Percentiles rank a stretch among this genome's conserved stretches.
Conservation (phyloP, 1,140 invertebrate species). For the Physella acuta region DNA sequence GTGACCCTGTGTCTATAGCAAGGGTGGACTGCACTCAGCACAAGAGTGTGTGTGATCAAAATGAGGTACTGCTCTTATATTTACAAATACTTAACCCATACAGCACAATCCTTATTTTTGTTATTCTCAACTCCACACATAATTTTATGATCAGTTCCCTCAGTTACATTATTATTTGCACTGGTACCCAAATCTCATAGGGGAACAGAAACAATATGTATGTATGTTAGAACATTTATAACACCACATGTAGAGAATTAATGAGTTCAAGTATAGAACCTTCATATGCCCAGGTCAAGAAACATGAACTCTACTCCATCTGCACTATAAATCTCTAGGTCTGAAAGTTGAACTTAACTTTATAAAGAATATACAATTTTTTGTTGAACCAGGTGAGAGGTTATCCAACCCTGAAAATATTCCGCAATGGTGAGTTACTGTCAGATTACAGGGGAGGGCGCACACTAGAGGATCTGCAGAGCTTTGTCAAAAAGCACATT, state of each 20-base stretch:
- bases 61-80: too few species aligned
- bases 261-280: not conserved
- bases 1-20: constrained; percentile 66
- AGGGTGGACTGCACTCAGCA: constrained; percentile 63
- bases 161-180: too few species aligned
- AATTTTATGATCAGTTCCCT: too few species aligned
- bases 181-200: not conserved
- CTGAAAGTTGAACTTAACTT: not conserved
- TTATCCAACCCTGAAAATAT: constrained; percentile 80
- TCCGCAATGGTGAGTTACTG: constrained; percentile 71
- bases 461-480: constrained; percentile 69
- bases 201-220: not conserved
- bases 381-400: constrained; percentile 66
- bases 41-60: constrained; percentile 13
- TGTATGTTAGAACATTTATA: not conserved
- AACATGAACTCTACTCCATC: not conserved
- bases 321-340: not conserved
- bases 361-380: not conserved
- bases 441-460: constrained; percentile 73
- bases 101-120: too few species aligned
- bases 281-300: not conserved
- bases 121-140: too few species aligned
- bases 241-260: not conserved
- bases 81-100: too few species aligned
- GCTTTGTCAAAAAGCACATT: constrained; percentile 64